These are phyloP conservation scores for Eciton burchellii DNA, from an alignment of 1,140 invertebrate species.

Conservation along the genomic window DNA sequence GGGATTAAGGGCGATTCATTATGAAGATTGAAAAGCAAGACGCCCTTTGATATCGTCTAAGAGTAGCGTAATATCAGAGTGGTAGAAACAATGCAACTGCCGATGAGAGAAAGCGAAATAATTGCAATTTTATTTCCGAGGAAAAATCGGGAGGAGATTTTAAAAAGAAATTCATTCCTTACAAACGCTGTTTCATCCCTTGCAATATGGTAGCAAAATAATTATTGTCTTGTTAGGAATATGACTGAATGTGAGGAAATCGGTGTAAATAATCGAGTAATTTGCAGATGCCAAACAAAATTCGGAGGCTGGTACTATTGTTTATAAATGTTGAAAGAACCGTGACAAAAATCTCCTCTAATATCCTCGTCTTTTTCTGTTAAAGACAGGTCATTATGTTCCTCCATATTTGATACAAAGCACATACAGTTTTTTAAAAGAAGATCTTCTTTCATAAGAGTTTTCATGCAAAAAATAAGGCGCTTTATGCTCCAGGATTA, in stretches of 20 bases:
- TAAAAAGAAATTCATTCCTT: slow-evolving; percentile 13
- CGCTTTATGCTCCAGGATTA: neutral
- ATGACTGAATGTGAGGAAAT: slow-evolving; percentile 6
- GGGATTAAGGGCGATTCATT: slow-evolving; percentile 15
- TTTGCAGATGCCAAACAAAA: neutral
- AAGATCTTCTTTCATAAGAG: neutral
- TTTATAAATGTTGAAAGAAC: neutral
- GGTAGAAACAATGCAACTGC: slow-evolving; percentile 22
- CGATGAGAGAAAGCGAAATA: slow-evolving; percentile 37
- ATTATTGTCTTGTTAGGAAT: slow-evolving; percentile 19
- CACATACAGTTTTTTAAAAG: neutral
- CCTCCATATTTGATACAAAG: slow-evolving; percentile 9
- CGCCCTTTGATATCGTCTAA: neutral
- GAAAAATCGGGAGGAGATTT: slow-evolving; percentile 4
- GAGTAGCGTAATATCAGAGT: neutral
- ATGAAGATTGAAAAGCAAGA: neutral
- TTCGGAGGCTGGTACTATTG: neutral
- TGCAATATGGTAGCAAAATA: neutral
- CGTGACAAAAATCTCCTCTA: neutral
- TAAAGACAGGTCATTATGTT: neutral
- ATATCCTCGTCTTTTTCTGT: neutral
- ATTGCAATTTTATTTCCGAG: slow-evolving; percentile 22
- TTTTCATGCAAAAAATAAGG: neutral
- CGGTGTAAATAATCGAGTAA: slow-evolving; percentile 5
- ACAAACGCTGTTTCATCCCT: slow-evolving; percentile 24